Percentiles rank a stretch among this genome's conserved stretches.
Conservation (phyloP, 2,888 invertebrate species). For the Noctua janthina region DNA sequence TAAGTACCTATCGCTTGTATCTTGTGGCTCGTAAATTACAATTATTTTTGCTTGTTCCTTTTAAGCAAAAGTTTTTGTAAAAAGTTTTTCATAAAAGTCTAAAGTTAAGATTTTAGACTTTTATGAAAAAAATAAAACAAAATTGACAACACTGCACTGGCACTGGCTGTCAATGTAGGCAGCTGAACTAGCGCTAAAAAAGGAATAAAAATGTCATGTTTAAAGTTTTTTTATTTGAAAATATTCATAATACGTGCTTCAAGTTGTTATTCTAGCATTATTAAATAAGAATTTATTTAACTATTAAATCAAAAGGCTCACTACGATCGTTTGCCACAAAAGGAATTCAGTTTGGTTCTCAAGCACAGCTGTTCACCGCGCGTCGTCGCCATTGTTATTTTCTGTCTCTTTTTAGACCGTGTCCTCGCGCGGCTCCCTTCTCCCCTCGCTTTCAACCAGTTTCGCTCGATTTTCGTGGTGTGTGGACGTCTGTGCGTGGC, state of each 20-base stretch:
- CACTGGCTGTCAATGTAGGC: slow-evolving; percentile 15
- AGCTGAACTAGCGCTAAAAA: slow-evolving; percentile 7
- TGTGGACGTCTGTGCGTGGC: slow-evolving; percentile 77
- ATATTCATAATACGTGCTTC: not conserved
- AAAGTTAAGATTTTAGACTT: not conserved
- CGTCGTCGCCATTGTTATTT: slow-evolving; percentile 85
- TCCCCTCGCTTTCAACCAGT: slow-evolving; percentile 79
- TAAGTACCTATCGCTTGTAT: no score
- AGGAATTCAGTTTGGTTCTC: slow-evolving; percentile 30
- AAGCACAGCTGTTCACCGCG: slow-evolving; percentile 84
- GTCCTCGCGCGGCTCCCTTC: slow-evolving; percentile 72
- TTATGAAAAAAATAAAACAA: not conserved
- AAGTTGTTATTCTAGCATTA: not conserved
- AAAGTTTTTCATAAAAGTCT: not conserved
- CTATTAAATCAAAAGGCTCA: not conserved
- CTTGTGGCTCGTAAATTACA: not conserved
- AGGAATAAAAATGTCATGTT: slow-evolving; percentile 4
- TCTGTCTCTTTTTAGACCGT: slow-evolving; percentile 79
- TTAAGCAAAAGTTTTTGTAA: not conserved
- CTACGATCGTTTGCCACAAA: not conserved
- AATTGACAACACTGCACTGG: slow-evolving; percentile 6
- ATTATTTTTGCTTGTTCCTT: not conserved
- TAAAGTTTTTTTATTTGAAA: not conserved
- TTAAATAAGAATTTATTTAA: not conserved
- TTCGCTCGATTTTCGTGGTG: slow-evolving; percentile 87